A percentile compares a stretch with the other conserved stretches of the same genome.
Conservation (phyloP, 2,888 invertebrate species). For the Fragum whitleyi region DNA sequence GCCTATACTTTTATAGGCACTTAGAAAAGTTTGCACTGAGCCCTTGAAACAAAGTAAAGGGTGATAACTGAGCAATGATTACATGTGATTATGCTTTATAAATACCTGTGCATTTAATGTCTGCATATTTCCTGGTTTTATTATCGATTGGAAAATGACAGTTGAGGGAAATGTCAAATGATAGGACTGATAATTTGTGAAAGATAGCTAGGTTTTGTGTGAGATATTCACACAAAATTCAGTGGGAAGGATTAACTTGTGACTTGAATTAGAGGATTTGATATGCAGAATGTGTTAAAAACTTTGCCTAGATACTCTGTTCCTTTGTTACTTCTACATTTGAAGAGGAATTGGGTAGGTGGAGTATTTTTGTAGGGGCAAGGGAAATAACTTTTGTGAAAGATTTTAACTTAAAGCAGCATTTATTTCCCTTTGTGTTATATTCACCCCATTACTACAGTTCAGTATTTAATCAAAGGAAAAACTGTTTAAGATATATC, state of each 20-base stretch:
- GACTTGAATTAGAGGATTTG: not conserved
- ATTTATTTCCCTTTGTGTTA: not conserved
- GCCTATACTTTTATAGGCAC: too few relatives aligned
- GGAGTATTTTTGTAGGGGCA: not conserved
- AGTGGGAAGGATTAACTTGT: not conserved
- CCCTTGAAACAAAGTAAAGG: too few relatives aligned
- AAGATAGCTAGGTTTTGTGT: not conserved
- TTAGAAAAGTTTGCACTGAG: too few relatives aligned
- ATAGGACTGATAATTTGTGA: not conserved
- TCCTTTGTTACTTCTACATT: constrained; percentile 37
- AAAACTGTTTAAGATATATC: too few relatives aligned
- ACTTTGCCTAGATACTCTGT: constrained; percentile 33
- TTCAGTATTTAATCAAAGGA: too few relatives aligned
- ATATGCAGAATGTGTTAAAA: constrained; percentile 18
- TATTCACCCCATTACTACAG: too few relatives aligned
- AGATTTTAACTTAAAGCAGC: not conserved
- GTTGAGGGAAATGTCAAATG: not conserved
- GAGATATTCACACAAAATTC: not conserved
- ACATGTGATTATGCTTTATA: too few relatives aligned
- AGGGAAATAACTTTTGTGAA: constrained; percentile 33
- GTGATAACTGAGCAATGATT: too few relatives aligned
- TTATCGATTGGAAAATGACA: too few relatives aligned
- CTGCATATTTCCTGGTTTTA: too few relatives aligned
- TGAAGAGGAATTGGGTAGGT: constrained; percentile 44
- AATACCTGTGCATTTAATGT: too few relatives aligned